Percentiles rank a stretch among this genome's conserved stretches.
Conservation (phyloP, 2,888 invertebrate genomes). For the Stenodema calcarata region DNA sequence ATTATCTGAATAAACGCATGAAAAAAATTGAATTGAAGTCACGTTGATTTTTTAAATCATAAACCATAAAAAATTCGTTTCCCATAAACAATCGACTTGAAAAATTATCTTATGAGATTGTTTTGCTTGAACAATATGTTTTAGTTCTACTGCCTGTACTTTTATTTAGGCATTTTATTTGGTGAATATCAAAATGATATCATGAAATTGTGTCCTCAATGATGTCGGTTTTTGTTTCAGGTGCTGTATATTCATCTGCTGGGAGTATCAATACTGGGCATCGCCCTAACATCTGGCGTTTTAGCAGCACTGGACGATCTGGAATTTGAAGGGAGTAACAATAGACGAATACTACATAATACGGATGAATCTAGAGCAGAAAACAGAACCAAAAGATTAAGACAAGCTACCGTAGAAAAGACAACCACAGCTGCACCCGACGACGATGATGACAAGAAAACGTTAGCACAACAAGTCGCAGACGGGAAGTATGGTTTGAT, state of each 20-base stretch:
- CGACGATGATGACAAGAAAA: conserved; percentile 79
- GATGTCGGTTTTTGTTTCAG: conserved; percentile 27
- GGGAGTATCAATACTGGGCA: neutral
- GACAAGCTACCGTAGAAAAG: conserved; percentile 10
- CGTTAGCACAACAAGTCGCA: conserved; percentile 85
- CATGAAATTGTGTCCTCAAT: no score
- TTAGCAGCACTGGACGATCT: neutral
- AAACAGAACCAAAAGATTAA: conserved; percentile 24
- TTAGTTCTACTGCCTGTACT: no score
- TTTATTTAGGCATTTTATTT: no score
- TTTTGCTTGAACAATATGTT: no score
- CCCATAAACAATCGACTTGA: no score
- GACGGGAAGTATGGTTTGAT: conserved; percentile 90
- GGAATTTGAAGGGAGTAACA: conserved; percentile 12
- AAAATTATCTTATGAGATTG: no score
- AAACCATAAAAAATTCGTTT: no score
- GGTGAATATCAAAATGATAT: no score
- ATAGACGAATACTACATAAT: conserved; percentile 15
- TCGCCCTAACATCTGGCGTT: neutral
- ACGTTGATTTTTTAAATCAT: no score
- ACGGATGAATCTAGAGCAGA: conserved; percentile 20
- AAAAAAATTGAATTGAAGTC: no score
- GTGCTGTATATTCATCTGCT: conserved; percentile 4
- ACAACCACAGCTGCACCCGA: conserved; percentile 55
- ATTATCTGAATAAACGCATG: no score